Evolutionary conservation across 1,140 invertebrate species (phyloP).

Genomic region (Hylaeus anthracinus): DNA sequence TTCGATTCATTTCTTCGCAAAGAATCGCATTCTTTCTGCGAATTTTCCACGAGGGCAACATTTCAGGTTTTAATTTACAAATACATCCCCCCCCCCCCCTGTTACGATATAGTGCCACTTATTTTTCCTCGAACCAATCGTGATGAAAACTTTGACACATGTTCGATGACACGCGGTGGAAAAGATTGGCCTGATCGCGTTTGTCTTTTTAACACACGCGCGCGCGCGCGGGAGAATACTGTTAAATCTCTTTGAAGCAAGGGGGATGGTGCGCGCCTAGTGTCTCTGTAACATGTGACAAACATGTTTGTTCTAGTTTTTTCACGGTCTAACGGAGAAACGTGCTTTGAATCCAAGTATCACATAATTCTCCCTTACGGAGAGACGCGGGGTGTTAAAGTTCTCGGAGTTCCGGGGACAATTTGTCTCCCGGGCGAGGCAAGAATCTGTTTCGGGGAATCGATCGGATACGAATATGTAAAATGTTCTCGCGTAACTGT

Average conservation of each 20-base stretch:
- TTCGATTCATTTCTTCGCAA: no score
- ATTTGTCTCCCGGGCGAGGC: conserved; percentile 15
- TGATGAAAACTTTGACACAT: neutral
- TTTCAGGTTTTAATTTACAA: no score
- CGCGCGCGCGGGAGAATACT: conserved; percentile 19
- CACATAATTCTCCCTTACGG: conserved; percentile 37
- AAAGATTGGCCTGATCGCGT: neutral
- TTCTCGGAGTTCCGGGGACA: conserved; percentile 22
- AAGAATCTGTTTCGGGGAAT: conserved; percentile 4
- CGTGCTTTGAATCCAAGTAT: conserved; percentile 50
- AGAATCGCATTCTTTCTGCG: no score
- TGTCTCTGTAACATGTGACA: conserved; percentile 28
- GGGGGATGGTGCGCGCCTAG: conserved; percentile 22
- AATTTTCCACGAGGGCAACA: no score
- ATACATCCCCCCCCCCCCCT: no score
- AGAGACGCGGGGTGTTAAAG: conserved; percentile 10
- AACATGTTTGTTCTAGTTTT: conserved; percentile 54
- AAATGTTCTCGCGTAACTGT: neutral
- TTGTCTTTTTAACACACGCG: conserved; percentile 19
- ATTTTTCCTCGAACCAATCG: neutral
- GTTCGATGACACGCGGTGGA: neutral
- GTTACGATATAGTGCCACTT: neutral
- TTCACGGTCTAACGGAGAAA: conserved; percentile 39
- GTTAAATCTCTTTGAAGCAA: conserved; percentile 42
- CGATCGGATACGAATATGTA: neutral